Evolutionary conservation across 2,797 vertebrate species (phyloP).

Genomic region (Furcifer pardalis): DNA sequence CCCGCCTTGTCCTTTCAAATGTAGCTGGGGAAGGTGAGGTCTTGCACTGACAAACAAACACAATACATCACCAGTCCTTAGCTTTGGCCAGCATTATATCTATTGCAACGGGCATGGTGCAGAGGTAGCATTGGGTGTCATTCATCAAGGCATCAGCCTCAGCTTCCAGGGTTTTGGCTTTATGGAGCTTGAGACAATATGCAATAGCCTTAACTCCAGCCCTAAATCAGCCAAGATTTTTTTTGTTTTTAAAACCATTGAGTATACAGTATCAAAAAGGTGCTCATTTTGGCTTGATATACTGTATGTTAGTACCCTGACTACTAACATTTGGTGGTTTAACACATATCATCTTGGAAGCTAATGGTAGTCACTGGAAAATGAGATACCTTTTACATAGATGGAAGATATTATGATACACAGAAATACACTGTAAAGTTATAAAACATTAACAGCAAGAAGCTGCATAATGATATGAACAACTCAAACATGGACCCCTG

Average conservation of each 20-base stretch:
- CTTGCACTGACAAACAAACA: no score
- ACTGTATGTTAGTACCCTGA: neutral
- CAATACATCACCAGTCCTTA: neutral
- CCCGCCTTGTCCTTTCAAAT: no score
- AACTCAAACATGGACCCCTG: no score
- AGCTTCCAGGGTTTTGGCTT: neutral
- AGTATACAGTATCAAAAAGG: neutral
- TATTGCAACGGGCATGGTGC: neutral
- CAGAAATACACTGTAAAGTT: neutral
- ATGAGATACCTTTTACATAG: neutral
- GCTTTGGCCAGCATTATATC: neutral
- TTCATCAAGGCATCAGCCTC: neutral
- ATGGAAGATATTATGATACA: neutral
- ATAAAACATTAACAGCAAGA: neutral
- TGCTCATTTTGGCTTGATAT: neutral
- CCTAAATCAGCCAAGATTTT: neutral
- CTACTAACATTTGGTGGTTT: neutral
- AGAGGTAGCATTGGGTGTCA: neutral
- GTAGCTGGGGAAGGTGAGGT: no score
- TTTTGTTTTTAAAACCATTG: neutral
- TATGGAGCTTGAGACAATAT: neutral
- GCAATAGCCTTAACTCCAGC: neutral
- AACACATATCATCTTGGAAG: neutral
- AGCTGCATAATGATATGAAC: neutral
- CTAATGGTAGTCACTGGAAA: neutral